Percentiles rank a stretch among this genome's conserved stretches.
Evolutionary conservation across 2,888 invertebrate genomes (phyloP).

Genomic region (Hololepta plana): DNA sequence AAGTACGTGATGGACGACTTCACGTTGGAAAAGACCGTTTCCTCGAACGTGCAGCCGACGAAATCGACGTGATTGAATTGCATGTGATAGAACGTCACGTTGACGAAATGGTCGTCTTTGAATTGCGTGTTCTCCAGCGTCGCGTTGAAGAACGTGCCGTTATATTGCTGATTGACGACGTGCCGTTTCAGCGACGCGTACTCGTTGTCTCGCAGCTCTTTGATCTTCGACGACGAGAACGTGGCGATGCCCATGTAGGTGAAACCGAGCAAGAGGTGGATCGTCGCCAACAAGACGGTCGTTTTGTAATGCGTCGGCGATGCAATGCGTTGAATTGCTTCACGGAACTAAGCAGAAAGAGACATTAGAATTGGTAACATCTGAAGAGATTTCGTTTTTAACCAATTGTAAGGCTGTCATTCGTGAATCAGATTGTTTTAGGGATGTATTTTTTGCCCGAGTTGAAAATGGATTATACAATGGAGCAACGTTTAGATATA

Average conservation of each 20-base stretch:
- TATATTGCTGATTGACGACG: constrained; percentile 16
- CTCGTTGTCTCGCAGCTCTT: constrained; percentile 26
- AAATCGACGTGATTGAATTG: constrained; percentile 55
- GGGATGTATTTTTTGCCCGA: too few species aligned
- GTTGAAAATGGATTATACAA: too few species aligned
- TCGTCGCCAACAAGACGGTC: constrained; percentile 40
- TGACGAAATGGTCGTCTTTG: constrained; percentile 36
- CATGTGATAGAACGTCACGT: constrained; percentile 47
- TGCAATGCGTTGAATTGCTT: constrained; percentile 48
- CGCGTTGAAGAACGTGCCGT: constrained; percentile 31
- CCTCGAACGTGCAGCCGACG: constrained; percentile 48
- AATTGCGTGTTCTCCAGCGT: constrained; percentile 48
- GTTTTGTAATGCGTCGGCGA: constrained; percentile 41
- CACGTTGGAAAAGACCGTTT: constrained; percentile 49
- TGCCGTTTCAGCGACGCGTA: constrained; percentile 18
- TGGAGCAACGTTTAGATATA: too few species aligned
- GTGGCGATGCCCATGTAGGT: constrained; percentile 34
- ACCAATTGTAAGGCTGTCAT: too few species aligned
- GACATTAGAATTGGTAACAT: too few species aligned
- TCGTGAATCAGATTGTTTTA: too few species aligned
- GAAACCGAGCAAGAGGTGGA: constrained; percentile 34
- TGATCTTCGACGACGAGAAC: constrained; percentile 32
- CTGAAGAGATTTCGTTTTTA: too few species aligned
- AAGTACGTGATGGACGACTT: constrained; percentile 53
- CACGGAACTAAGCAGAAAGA: constrained; percentile 62